Base-by-base conservation (phyloP, 2,797 vertebrate species). In the Coilia nasus region DNA sequence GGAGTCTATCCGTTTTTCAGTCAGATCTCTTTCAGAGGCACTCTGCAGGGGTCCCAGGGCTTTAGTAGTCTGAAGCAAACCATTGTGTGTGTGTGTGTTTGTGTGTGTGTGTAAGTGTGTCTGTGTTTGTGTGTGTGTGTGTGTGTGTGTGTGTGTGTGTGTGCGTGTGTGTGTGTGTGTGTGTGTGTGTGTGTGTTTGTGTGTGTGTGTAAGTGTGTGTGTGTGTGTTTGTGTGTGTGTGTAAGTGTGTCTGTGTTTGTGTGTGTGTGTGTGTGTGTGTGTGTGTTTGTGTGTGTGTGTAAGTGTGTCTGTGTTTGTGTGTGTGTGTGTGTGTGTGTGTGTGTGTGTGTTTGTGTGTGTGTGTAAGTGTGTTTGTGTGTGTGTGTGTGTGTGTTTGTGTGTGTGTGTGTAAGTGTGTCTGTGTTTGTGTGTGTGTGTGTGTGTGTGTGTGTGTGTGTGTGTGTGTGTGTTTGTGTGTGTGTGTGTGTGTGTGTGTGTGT, bases 211-310 rank as follows among this genome's bases (percentile, higher is more conserved):
- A 31, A 6, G 31, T 75, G 67, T 75, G 67, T 75, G 31, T 75
- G 67, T 41, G 31, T 75, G 31, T 64, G n/a, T 64, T 23, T 28
- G 6, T 64, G 62, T 28, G 23, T 28, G 23, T 64, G 62, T 64
- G 23, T 64, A 23, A 28, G 62, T 64, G 62, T 64, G 23, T 64
- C 4, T 67, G 62, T 67, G 25, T 31, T 7, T 28, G 23, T 67
- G 25, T 67, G 23, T 67, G 25, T 67, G 60, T 64, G 0, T 64
- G 60, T 64, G 60, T 19, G 15, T 44, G 31, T 44, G 71, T 78
- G 71, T 41, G 71, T 75, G 31, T 75, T 14, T 75, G 67, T 75
- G 31, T 75, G 67, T 41, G 67, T 75, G 67, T 75, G 67, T 41
- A 31, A 17, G 67, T 41, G 31, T 75, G 67, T 64, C 4, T 64